Conservation (phyloP, 2,888 invertebrate genomes). For the Tiliacea aurago region DNA sequence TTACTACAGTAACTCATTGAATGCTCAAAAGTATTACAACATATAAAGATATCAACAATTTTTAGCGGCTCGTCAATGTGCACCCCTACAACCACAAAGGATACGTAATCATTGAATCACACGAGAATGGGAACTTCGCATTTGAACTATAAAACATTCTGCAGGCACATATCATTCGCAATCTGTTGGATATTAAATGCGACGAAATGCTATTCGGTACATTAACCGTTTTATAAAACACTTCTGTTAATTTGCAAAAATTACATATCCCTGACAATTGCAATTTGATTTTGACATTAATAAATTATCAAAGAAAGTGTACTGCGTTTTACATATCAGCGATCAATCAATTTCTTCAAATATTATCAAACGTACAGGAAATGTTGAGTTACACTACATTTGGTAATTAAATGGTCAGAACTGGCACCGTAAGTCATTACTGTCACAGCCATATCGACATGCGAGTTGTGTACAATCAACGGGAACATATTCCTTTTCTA, state of each 20-base stretch:
- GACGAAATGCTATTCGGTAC: constrained; percentile 27
- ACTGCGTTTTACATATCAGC: background rate
- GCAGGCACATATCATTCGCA: constrained; percentile 13
- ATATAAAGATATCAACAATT: constrained; percentile 15
- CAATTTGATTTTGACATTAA: background rate
- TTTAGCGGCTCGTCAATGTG: constrained; percentile 4
- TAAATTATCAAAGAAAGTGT: constrained; percentile 6
- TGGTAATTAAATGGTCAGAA: constrained; percentile 71
- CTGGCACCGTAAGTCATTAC: constrained; percentile 73
- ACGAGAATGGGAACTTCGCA: constrained; percentile 4
- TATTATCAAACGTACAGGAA: constrained; percentile 20
- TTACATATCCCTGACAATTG: background rate
- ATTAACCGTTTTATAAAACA: background rate
- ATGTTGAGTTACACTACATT: constrained; percentile 52
- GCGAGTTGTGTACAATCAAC: constrained; percentile 62
- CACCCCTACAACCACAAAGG: constrained; percentile 9
- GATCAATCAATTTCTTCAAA: constrained; percentile 8
- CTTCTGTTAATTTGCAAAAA: constrained; percentile 1
- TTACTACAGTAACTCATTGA: constrained; percentile 29
- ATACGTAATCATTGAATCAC: constrained; percentile 20
- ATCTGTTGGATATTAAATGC: constrained; percentile 39
- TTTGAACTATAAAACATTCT: constrained; percentile 16
- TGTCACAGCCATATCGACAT: constrained; percentile 79
- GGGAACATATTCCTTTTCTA: constrained; percentile 45
- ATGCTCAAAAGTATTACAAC: constrained; percentile 15